Evolutionary conservation across 2,888 invertebrate species (phyloP), one percentile per base, ranked within the genome.

Genomic region (Rotaria macrura): DNA sequence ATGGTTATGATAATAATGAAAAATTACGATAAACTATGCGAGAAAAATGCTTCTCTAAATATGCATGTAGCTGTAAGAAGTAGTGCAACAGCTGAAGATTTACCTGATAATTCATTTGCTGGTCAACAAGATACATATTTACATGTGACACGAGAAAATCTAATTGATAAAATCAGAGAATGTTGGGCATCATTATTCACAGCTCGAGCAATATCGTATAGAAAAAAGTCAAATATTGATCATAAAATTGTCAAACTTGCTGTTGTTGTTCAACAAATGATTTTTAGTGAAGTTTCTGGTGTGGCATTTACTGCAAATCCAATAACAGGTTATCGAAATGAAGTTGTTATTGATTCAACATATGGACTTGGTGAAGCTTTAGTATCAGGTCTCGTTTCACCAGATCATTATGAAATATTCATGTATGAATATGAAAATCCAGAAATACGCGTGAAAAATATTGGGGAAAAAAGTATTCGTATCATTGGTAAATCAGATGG

Each of bases 161-260:
- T 79, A 79, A 79, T 79, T 79, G 43, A 79, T 20, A 79, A 79
- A 79, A 5, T 79, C 1, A 20, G 43, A 79, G 79, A 79, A 43
- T 79, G 79, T n/a, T 79, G 79, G 79, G 79, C 79, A 25, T 79
- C 79, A 79, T 79, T 79, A 79, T 79, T 43, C 43, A 79, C 79
- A 29, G 43, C 10, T 79, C 74, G 74, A 9, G 74, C 74, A 25
- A 79, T 79, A 40, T 79, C 74, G 4, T 79, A 79, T 79, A 20
- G 74, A 79, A 38, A 79, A 12, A 79, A 79, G 17, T 40, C 74
- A 1, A 40, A 43, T 79, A 79, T 79, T 79, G 43, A 79, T 79
- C 43, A 79, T 79, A 79, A 79, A 43, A 25, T 25, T 9, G 43
- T 79, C 2, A 40, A 79, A 79, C 43, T 79, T 12, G 74, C 74